phyloP scores from a whole-genome alignment of 2,888 invertebrate species.

The Eupeodes luniger region DNA sequence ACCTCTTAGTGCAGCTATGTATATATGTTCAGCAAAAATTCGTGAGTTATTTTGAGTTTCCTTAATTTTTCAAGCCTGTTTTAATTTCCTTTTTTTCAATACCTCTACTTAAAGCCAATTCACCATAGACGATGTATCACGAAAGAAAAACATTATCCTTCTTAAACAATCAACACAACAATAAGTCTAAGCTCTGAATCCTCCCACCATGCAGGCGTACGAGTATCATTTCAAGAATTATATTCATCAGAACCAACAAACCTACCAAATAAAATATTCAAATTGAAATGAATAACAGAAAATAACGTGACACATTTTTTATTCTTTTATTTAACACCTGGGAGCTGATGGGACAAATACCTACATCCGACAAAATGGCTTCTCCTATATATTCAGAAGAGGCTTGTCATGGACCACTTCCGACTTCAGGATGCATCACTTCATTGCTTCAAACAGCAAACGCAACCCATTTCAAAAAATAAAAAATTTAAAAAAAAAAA shows the following conservation, averaged over 20 bases:
- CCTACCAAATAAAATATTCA: constrained; percentile 29
- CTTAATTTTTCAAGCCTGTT: too few species aligned
- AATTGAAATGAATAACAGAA: constrained; percentile 29
- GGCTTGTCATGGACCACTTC: constrained; percentile 63
- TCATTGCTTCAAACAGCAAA: constrained; percentile 42
- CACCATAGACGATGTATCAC: constrained; percentile 6
- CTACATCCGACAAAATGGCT: constrained; percentile 45
- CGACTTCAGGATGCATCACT: constrained; percentile 68
- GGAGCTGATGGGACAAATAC: constrained; percentile 56
- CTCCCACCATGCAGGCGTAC: neutral
- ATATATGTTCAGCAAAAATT: too few species aligned
- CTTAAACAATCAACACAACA: constrained; percentile 53
- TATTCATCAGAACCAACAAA: neutral
- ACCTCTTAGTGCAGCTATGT: too few species aligned
- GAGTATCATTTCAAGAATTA: neutral
- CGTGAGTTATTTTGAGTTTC: too few species aligned
- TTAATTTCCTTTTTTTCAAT: too few species aligned
- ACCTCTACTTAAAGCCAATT: too few species aligned
- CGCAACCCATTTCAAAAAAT: constrained; percentile 25
- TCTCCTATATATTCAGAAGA: constrained; percentile 45
- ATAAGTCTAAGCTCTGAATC: neutral
- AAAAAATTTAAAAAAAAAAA: neutral
- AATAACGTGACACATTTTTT: constrained; percentile 7
- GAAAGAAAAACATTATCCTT: neutral
- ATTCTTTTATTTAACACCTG: constrained; percentile 43